Evolutionary conservation across 2,797 vertebrate genomes (phyloP).

Genomic region (Macroramphosus scolopax): DNA sequence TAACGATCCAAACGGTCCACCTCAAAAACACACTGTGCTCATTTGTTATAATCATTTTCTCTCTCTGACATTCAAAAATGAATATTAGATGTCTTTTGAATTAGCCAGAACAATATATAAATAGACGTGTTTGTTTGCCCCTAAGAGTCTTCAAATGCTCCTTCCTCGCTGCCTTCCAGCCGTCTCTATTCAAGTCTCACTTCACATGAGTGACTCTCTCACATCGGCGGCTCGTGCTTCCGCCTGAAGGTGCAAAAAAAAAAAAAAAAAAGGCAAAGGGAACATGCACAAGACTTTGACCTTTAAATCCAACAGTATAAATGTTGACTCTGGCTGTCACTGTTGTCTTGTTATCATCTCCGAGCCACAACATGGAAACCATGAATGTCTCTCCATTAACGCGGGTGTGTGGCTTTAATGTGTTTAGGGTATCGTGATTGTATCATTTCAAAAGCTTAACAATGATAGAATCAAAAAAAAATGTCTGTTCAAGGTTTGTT

Average conservation of each 20-base stretch:
- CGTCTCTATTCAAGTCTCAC: slow-evolving; percentile 61
- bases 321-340: slow-evolving; percentile 59
- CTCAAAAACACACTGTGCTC: background rate
- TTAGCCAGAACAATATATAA: slow-evolving; percentile 26
- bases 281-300: slow-evolving; percentile 59
- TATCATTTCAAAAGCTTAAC: slow-evolving; percentile 10
- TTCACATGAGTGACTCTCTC: slow-evolving; percentile 68
- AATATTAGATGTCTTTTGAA: slow-evolving; percentile 28
- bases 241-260: slow-evolving; percentile 57
- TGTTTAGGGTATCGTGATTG: background rate
- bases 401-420: slow-evolving; percentile 30
- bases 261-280: slow-evolving; percentile 48
- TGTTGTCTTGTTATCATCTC: slow-evolving; percentile 65
- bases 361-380: slow-evolving; percentile 30
- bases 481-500: too few species aligned
- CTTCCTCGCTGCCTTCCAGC: slow-evolving; percentile 44
- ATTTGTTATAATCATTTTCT: slow-evolving; percentile 4
- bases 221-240: slow-evolving; percentile 36
- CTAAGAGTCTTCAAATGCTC: slow-evolving; percentile 35
- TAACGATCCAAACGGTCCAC: slow-evolving; percentile 20
- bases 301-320: slow-evolving; percentile 64
- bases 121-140: slow-evolving; percentile 28
- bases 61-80: slow-evolving; percentile 3
- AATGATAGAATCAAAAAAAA: slow-evolving; percentile 10
- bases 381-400: slow-evolving; percentile 22